Evolutionary conservation across 2,888 invertebrate genomes (phyloP).

Genomic region (Ceratothoa steindachneri): DNA sequence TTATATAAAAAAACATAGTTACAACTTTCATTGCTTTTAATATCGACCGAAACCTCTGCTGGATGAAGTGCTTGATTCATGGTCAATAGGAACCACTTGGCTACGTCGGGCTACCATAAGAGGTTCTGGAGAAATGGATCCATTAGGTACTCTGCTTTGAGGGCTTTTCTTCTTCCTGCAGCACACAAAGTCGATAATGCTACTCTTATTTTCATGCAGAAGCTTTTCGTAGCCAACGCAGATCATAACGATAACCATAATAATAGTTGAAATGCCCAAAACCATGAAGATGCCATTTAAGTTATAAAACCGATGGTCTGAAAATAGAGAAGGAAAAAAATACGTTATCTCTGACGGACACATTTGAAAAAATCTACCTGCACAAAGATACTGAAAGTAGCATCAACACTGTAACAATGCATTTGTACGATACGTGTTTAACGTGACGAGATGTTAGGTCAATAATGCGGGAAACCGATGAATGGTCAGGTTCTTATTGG

Average conservation of each 20-base stretch:
- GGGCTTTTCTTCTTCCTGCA: slow-evolving; percentile 19
- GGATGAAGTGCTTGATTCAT: not conserved
- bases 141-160: slow-evolving; percentile 14
- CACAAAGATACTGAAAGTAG: too few relatives aligned
- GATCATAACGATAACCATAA: slow-evolving; percentile 46
- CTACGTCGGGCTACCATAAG: slow-evolving; percentile 20
- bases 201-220: slow-evolving; percentile 27
- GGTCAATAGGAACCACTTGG: not conserved
- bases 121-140: slow-evolving; percentile 43
- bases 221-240: slow-evolving; percentile 48
- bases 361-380: too few relatives aligned
- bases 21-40: too few relatives aligned
- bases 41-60: not conserved
- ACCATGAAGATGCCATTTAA: slow-evolving; percentile 43
- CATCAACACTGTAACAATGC: too few relatives aligned
- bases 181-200: slow-evolving; percentile 29
- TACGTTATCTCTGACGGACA: too few relatives aligned
- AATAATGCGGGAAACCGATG: too few relatives aligned
- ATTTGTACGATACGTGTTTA: too few relatives aligned
- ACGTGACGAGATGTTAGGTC: too few relatives aligned
- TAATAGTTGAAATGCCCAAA: slow-evolving; percentile 45
- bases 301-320: slow-evolving; percentile 41
- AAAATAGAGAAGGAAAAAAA: too few relatives aligned
- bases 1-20: too few relatives aligned
- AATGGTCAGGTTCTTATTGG: too few relatives aligned